phyloP scores from a whole-genome alignment of 92 coral and sea anemone species.

The Palythoa grandis region DNA sequence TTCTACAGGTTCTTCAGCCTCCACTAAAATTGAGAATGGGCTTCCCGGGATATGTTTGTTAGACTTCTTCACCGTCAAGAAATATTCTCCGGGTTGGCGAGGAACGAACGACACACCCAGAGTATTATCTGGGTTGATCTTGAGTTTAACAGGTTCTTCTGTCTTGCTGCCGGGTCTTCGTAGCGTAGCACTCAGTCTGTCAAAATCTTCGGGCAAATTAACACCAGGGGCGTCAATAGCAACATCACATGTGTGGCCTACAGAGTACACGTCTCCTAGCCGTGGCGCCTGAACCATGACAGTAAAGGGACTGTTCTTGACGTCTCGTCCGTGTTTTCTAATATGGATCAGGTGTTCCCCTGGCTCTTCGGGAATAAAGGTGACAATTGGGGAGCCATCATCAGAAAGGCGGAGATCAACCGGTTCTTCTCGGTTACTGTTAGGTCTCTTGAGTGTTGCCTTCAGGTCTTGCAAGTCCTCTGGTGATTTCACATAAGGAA shows the following conservation, averaged over 20 bases:
- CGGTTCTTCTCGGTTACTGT: slow-evolving; percentile 86
- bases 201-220: slow-evolving; percentile 80
- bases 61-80: slow-evolving; percentile 80
- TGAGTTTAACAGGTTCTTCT: slow-evolving; percentile 83
- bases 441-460: slow-evolving; percentile 90
- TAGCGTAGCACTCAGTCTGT: slow-evolving; percentile 81
- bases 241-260: slow-evolving; percentile 94
- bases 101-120: slow-evolving; percentile 95
- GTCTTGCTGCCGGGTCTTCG: slow-evolving; percentile 92
- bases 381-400: slow-evolving; percentile 88
- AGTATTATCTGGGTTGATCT: slow-evolving; percentile 80
- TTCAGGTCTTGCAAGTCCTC: slow-evolving; percentile 55
- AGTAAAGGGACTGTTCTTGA: slow-evolving; percentile 97
- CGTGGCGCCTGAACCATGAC: slow-evolving; percentile 98
- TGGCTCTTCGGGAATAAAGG: slow-evolving; percentile 92
- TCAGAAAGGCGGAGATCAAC: slow-evolving; percentile 77
- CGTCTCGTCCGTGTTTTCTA: slow-evolving; percentile 79
- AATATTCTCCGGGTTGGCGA: slow-evolving; percentile 94
- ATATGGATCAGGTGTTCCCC: slow-evolving; percentile 96
- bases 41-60: slow-evolving; percentile 92
- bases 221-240: slow-evolving; percentile 64
- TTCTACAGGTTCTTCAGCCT: slow-evolving; percentile 97
- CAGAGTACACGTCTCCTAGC: slow-evolving; percentile 92
- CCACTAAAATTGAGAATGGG: slow-evolving; percentile 97
- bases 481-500: slow-evolving; percentile 54